A percentile compares a stretch with the other conserved stretches of the same genome.
Conservation (phyloP, 2,797 vertebrate genomes). For the Luscinia luscinia region DNA sequence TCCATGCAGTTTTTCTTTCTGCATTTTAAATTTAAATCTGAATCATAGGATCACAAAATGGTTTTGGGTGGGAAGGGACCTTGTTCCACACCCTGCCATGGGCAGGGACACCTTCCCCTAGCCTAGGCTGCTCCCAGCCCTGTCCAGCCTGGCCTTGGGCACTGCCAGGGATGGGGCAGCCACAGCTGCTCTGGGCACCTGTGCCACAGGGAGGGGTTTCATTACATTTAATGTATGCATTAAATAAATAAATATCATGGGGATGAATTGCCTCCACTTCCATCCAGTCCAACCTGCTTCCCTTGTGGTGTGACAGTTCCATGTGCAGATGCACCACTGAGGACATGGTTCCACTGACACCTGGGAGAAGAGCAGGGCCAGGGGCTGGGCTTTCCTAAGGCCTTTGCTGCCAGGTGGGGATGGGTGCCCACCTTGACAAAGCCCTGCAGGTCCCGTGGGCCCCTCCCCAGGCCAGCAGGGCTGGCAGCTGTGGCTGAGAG, state of each 20-base stretch:
- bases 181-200: not conserved
- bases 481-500: not conserved
- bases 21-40: not conserved
- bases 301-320: not conserved
- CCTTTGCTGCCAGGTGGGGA: not conserved
- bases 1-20: slow-evolving; percentile 19
- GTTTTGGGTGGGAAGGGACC: not conserved
- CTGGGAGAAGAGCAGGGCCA: not conserved
- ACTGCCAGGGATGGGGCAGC: not conserved
- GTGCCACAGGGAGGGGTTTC: not conserved
- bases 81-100: not conserved
- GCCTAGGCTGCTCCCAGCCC: not conserved
- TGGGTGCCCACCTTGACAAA: not conserved
- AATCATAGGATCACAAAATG: not conserved
- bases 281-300: not conserved
- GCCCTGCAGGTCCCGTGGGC: not conserved
- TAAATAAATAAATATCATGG: not conserved
- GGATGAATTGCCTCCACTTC: not conserved
- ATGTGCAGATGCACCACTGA: fast-evolving
- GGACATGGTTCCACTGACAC: not conserved
- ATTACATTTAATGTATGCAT: not conserved
- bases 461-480: not conserved
- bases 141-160: fast-evolving
- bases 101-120: not conserved
- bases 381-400: not conserved